Percentiles rank a stretch among this genome's conserved stretches.
Evolutionary conservation across 1,140 invertebrate species (phyloP).

Genomic region (Cydia strobilella): DNA sequence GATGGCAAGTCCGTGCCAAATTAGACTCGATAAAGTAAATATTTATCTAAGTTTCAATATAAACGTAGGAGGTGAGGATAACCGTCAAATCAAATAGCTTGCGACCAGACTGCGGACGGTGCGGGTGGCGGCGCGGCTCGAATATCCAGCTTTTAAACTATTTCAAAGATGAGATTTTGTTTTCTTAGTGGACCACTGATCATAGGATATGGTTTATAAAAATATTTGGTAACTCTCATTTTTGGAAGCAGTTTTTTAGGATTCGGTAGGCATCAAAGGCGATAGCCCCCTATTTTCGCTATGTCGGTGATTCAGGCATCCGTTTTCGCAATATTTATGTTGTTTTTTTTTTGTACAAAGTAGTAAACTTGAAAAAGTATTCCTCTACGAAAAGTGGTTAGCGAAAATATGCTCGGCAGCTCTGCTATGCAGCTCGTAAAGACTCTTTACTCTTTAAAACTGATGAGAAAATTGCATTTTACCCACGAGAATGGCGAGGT

Average conservation of each 20-base stretch:
- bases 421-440: too few species aligned
- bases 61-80: conserved; percentile 77
- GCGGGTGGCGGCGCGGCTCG: conserved; percentile 65
- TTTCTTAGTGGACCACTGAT: conserved; percentile 12
- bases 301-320: too few species aligned
- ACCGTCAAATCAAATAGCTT: conserved; percentile 77
- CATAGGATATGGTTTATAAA: conserved; percentile 12
- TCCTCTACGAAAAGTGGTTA: too few species aligned
- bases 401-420: too few species aligned
- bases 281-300: too few species aligned
- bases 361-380: too few species aligned
- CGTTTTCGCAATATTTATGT: too few species aligned
- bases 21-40: conserved; percentile 78
- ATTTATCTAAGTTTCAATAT: conserved; percentile 79
- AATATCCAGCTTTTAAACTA: conserved; percentile 58
- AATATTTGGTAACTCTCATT: conserved; percentile 9
- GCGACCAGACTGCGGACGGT: conserved; percentile 53
- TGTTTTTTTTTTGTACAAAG: too few species aligned
- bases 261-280: not conserved
- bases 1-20: conserved; percentile 72
- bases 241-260: conserved; percentile 27
- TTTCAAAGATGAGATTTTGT: conserved; percentile 36
- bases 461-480: too few species aligned
- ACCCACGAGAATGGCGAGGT: too few species aligned
- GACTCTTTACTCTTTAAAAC: too few species aligned